A percentile compares a stretch with the other conserved stretches of the same genome.
These are phyloP conservation scores for Huso huso DNA, from an alignment of 2,797 vertebrate species.

Conservation along the genomic window DNA sequence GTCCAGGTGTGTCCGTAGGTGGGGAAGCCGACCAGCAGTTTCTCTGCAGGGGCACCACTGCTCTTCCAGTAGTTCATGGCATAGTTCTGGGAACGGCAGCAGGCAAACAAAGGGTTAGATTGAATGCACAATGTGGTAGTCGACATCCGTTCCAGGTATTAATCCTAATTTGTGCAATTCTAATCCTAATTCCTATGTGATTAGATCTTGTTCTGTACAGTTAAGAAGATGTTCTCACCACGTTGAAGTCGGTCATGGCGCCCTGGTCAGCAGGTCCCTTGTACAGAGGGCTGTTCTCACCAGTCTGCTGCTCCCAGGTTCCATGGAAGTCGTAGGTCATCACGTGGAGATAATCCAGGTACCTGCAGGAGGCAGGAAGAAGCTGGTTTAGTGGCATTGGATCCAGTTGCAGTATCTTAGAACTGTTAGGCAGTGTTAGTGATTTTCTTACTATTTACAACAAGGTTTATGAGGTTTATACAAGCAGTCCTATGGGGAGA, in stretches of 20 bases:
- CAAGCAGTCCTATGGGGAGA: not conserved
- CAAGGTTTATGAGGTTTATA: not conserved
- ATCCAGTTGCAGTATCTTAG: not conserved
- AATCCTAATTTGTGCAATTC: no score
- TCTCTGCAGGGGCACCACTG: constrained; percentile 51
- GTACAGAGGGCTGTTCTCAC: constrained; percentile 73
- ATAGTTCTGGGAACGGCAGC: constrained; percentile 41
- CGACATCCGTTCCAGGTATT: no score
- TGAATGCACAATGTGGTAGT: no score
- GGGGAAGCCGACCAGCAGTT: constrained; percentile 69
- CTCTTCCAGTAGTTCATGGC: constrained; percentile 56
- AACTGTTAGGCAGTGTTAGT: not conserved
- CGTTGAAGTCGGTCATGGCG: constrained; percentile 40
- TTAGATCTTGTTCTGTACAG: not conserved
- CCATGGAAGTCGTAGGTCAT: constrained; percentile 72
- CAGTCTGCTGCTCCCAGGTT: constrained; percentile 47
- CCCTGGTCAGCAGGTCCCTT: constrained; percentile 41
- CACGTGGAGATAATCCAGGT: constrained; percentile 69
- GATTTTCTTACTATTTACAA: not conserved
- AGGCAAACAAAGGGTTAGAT: not conserved
- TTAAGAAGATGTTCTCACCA: constrained; percentile 37
- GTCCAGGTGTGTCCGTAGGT: constrained; percentile 63
- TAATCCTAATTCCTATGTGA: not conserved
- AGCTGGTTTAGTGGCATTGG: no score
- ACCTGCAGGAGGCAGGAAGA: constrained; percentile 33